A percentile compares a stretch with the other conserved stretches of the same genome.
These are phyloP conservation scores for Leptatherina wallacei DNA, from an alignment of 2,797 vertebrate genomes.

Conservation along the genomic window DNA sequence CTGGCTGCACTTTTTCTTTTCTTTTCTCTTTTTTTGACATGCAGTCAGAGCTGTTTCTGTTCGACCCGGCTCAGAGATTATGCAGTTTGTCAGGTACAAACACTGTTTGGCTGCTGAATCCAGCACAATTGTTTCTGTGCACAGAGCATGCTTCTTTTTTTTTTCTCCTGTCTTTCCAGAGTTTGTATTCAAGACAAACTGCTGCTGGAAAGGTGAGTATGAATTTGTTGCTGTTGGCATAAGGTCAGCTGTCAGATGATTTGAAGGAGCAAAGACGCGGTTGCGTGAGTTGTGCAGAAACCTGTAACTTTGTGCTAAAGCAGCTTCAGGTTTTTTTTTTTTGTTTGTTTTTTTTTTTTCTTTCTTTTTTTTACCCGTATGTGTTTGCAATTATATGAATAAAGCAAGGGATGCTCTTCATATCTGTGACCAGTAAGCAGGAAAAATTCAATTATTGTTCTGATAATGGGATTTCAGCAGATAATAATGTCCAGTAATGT, in stretches of 20 bases:
- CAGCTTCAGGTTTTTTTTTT: background rate
- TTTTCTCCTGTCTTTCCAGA: background rate
- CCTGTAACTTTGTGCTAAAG: no score
- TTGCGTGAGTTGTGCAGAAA: background rate
- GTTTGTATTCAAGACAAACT: slow-evolving; percentile 31
- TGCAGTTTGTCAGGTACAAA: slow-evolving; percentile 37
- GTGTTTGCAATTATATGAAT: background rate
- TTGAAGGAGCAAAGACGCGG: background rate
- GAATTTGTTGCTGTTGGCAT: slow-evolving; percentile 21
- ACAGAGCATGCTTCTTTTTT: slow-evolving; percentile 15
- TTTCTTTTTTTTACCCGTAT: background rate
- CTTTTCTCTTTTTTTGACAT: background rate
- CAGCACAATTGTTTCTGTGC: slow-evolving; percentile 20
- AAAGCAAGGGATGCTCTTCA: background rate
- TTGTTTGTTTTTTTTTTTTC: no score
- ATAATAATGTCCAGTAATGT: background rate
- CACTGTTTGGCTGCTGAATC: slow-evolving; percentile 2
- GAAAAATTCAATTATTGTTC: background rate
- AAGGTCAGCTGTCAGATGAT: slow-evolving; percentile 55
- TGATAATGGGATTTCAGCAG: background rate
- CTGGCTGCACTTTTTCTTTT: background rate
- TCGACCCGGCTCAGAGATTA: background rate
- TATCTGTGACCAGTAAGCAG: slow-evolving; percentile 1
- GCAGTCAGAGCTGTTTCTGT: slow-evolving; percentile 15
- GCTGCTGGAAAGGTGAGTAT: slow-evolving; percentile 19